phyloP scores from a whole-genome alignment of 1,140 invertebrate genomes.

The Globodera ellingtonae region DNA sequence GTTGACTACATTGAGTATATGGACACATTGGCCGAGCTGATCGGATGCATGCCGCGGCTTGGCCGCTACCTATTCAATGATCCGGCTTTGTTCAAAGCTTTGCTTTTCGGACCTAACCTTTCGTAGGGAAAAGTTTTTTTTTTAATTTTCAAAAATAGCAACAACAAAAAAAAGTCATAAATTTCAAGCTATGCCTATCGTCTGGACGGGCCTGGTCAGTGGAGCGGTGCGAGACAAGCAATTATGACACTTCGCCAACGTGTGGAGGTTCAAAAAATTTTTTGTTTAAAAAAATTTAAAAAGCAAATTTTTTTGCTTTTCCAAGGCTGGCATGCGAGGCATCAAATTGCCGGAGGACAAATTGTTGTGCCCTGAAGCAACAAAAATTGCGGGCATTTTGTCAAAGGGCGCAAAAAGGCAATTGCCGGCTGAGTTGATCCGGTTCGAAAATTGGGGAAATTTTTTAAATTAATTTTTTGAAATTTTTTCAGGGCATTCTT shows the following conservation, averaged over 20 bases:
- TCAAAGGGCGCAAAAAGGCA: not conserved
- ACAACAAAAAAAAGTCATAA: not conserved
- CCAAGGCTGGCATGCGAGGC: conserved; percentile 16
- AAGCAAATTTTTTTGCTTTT: not conserved
- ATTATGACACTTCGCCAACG: conserved; percentile 17
- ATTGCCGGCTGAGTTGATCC: not conserved
- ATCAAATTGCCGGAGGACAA: conserved; percentile 6
- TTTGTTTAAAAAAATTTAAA: too few relatives aligned
- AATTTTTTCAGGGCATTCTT: not conserved
- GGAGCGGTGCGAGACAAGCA: conserved; percentile 37
- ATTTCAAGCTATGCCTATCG: conserved; percentile 33
- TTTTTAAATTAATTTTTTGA: not conserved
- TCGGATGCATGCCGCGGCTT: conserved; percentile 35
- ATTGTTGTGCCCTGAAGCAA: not conserved
- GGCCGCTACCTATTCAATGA: conserved; percentile 34
- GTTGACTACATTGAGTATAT: conserved; percentile 51
- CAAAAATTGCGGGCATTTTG: not conserved
- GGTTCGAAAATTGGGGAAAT: not conserved
- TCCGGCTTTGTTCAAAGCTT: conserved; percentile 32
- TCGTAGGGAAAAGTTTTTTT: conserved; percentile 8
- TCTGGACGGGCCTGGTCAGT: conserved; percentile 30
- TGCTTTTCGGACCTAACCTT: conserved; percentile 51
- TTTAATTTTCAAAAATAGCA: conserved; percentile 25
- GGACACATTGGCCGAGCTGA: conserved; percentile 46
- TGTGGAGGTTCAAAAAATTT: conserved; percentile 4